These are phyloP conservation scores for Turritopsis rubra DNA, from an alignment of 30 jellyfish, hydroid and myxozoan species.

Conservation along the genomic window DNA sequence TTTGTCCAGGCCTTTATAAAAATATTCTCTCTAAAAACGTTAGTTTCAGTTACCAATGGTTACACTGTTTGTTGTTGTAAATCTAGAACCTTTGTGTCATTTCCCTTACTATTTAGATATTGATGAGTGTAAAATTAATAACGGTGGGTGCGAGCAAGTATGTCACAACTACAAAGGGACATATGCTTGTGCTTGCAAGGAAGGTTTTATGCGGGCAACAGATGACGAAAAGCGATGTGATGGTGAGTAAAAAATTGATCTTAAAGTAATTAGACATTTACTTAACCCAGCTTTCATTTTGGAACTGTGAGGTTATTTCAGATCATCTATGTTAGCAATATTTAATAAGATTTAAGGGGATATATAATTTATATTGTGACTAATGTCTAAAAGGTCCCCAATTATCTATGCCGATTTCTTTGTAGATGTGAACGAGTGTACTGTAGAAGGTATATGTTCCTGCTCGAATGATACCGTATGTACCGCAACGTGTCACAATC, in stretches of 20 bases:
- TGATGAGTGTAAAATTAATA: conserved; percentile 39
- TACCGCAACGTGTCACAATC: conserved; percentile 28
- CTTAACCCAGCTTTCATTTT: background rate
- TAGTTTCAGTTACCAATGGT: background rate
- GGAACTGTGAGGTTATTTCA: too few species aligned
- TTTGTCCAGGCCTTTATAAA: too few species aligned
- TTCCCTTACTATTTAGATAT: conserved; percentile 19
- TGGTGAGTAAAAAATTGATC: background rate
- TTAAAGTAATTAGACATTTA: background rate
- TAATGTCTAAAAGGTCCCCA: too few species aligned
- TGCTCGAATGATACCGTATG: conserved; percentile 52
- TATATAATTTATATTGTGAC: too few species aligned
- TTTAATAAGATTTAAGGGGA: background rate
- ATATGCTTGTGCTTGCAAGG: conserved; percentile 38
- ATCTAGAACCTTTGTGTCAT: too few species aligned
- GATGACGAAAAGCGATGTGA: conserved; percentile 20
- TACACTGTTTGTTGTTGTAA: background rate
- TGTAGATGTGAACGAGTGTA: conserved; percentile 50
- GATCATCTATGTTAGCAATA: background rate
- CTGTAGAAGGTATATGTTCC: conserved; percentile 29
- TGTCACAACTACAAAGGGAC: conserved; percentile 46
- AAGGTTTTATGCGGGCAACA: conserved; percentile 36
- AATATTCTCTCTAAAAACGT: too few species aligned
- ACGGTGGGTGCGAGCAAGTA: conserved; percentile 54
- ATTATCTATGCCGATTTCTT: background rate